Evolutionary conservation across 2,888 invertebrate genomes (phyloP).

Genomic region (Pilophorus perplexus): DNA sequence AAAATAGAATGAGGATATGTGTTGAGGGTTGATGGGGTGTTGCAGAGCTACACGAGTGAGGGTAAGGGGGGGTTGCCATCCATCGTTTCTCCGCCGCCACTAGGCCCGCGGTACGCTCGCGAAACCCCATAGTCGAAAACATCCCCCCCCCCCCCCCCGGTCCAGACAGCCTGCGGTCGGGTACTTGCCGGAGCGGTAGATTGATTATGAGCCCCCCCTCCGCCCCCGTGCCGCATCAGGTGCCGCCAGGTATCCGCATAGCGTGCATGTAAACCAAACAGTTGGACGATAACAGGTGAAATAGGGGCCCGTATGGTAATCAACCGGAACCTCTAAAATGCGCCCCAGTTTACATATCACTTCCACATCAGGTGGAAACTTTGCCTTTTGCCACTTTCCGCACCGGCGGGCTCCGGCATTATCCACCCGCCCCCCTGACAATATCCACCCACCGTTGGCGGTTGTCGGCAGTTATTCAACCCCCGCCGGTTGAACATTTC

Average conservation of each 20-base stretch:
- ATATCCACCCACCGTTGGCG: not conserved
- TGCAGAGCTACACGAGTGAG: no score
- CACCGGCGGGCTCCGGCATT: not conserved
- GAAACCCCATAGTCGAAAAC: no score
- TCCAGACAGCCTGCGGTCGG: not conserved
- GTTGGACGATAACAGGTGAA: slow-evolving; percentile 35
- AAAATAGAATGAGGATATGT: no score
- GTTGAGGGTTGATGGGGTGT: no score
- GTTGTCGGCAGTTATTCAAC: slow-evolving; percentile 21
- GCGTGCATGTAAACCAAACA: slow-evolving; percentile 33
- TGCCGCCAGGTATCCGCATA: slow-evolving; percentile 3
- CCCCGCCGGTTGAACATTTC: not conserved
- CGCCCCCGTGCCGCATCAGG: not conserved
- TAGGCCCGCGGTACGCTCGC: no score
- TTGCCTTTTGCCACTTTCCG: slow-evolving; percentile 20
- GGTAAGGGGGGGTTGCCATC: no score
- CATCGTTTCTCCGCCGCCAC: no score
- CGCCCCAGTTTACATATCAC: slow-evolving; percentile 38
- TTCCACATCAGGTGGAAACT: slow-evolving; percentile 19
- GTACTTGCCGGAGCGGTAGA: slow-evolving; percentile 19
- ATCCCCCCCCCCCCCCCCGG: no score
- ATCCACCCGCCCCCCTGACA: not conserved
- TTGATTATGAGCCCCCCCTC: slow-evolving; percentile 17
- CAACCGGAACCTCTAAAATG: slow-evolving; percentile 20
- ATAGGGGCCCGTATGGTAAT: slow-evolving; percentile 36